Base-by-base conservation (phyloP, 2,797 vertebrate genomes). In the Brachyalestes nurse region DNA sequence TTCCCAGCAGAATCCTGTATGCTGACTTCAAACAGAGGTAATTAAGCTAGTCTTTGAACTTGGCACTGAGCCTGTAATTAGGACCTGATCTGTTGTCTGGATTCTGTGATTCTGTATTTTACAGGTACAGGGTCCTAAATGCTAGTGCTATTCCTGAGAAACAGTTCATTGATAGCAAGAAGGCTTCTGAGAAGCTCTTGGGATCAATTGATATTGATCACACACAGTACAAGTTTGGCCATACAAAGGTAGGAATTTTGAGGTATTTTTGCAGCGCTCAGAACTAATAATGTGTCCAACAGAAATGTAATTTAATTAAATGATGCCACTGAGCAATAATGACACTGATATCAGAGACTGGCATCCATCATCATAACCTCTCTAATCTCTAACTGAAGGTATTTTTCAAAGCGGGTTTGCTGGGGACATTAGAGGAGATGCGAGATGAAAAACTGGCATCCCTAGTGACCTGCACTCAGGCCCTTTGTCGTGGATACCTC, bases 401-500 rank as follows among this genome's bases (percentile, higher is more conserved):
- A 9, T 61, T 61, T 61, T 61, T 61, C 58, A 61, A 61, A 28
- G 58, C 12, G 58, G 58, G 23, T 14, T 61, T 61, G 23, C 58
- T 61, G 58, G 58, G 58, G 12, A 61, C 21, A 10, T 13, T 61
- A 16, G 58, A 28, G 5, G 75, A 82, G 80, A 77, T 82, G 80
- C 71, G 80, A 77, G 75, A 82, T 64, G 80, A 77, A 13, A 76
- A 69, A 47, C 69, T 77, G 7, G 80, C 75, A 72, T n/a, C 65
- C 23, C 34, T 82, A 61, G 74, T 82, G 42, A 72, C 66, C 21
- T 58, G 60, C 19, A 66, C 58, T 38, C 80, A 77, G 60, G 53
- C 79, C 28, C 66, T 67, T 8, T 61, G 51, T 49, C 57, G 79
- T 64, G 79, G 79, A 70, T 65, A 69, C 25, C 42, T 76, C 8